A percentile compares a stretch with the other conserved stretches of the same genome.
Evolutionary conservation across 2,888 invertebrate species (phyloP).

Genomic region (Caenorhabditis angaria): DNA sequence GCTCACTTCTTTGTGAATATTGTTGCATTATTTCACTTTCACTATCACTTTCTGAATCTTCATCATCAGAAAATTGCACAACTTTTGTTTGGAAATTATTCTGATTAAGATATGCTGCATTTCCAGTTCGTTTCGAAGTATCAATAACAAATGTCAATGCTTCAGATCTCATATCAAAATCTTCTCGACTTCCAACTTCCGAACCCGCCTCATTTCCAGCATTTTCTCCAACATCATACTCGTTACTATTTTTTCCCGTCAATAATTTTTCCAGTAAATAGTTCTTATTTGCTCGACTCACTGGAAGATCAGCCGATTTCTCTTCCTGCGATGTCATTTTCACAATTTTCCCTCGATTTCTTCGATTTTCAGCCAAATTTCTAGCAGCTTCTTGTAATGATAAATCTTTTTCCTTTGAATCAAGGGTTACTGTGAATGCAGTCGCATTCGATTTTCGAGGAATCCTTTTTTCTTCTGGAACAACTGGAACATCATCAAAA

Average conservation of each 20-base stretch:
- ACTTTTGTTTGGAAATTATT: conserved; percentile 33
- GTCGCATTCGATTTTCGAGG: conserved; percentile 39
- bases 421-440: conserved; percentile 53
- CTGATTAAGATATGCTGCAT: conserved; percentile 20
- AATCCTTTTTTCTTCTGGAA: conserved; percentile 29
- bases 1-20: neutral
- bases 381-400: conserved; percentile 55
- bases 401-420: conserved; percentile 33
- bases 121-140: conserved; percentile 35
- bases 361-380: conserved; percentile 42
- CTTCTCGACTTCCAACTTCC: conserved; percentile 17
- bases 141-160: conserved; percentile 59
- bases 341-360: conserved; percentile 26
- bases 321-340: conserved; percentile 23
- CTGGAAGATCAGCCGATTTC: conserved; percentile 13
- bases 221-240: conserved; percentile 1
- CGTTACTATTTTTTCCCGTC: conserved; percentile 37
- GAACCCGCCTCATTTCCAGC: neutral
- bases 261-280: conserved; percentile 48
- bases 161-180: conserved; percentile 50
- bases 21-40: conserved; percentile 20
- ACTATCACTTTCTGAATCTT: conserved; percentile 47
- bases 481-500: conserved; percentile 36
- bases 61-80: conserved; percentile 47
- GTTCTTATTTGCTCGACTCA: conserved; percentile 42